phyloP scores from a whole-genome alignment of 2,113 vertebrate genomes.

The Notarius quadriscutis region DNA sequence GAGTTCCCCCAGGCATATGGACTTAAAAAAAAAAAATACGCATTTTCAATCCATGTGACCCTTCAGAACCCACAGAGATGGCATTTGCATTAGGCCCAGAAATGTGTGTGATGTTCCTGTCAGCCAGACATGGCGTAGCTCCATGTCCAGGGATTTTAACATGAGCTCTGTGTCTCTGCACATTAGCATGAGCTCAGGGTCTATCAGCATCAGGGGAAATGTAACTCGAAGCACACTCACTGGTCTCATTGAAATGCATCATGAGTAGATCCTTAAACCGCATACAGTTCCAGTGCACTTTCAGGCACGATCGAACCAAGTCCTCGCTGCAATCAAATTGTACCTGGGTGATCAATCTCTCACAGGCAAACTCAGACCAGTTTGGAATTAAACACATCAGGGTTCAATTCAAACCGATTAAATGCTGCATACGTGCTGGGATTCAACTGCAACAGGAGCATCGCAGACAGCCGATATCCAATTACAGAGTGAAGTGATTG shows the following conservation, averaged over 20 bases:
- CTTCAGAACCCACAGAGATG: neutral
- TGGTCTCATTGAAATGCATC: neutral
- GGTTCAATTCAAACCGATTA: neutral
- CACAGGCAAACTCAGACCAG: neutral
- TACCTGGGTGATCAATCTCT: neutral
- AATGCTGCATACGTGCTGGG: neutral
- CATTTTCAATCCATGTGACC: neutral
- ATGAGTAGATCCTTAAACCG: constrained; percentile 1
- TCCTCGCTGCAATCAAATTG: neutral
- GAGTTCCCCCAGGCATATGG: neutral
- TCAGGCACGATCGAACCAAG: neutral
- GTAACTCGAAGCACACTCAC: neutral
- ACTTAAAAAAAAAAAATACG: no score
- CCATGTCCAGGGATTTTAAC: neutral
- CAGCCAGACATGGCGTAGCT: neutral
- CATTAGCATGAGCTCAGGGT: constrained; percentile 14
- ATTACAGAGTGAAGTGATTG: neutral
- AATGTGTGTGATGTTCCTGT: neutral
- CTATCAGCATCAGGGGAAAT: neutral
- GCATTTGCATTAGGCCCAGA: neutral
- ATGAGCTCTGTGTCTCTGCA: neutral
- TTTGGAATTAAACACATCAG: neutral
- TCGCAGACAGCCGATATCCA: neutral
- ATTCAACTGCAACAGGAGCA: neutral
- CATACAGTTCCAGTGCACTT: neutral